Base-by-base conservation (phyloP, 2,888 invertebrate species). In the Neocrepidodera transversa region DNA sequence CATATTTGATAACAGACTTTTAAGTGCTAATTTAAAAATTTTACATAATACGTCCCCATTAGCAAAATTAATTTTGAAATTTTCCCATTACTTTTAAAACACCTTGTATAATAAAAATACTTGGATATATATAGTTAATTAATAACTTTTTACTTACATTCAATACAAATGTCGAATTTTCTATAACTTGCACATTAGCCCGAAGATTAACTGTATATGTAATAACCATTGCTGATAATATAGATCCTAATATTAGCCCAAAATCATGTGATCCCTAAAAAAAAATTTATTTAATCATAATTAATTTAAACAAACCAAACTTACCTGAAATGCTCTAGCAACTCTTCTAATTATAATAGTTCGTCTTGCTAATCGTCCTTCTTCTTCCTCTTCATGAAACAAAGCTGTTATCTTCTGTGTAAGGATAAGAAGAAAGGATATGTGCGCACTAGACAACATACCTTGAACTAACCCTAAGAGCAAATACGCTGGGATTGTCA, bases 401-500 rank as follows among this genome's bases (percentile, higher is more conserved):
- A 80, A 74, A 60, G 77, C 79, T 13, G 79, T 78, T 52, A 82
- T 74, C 68, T 80, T 80, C 8, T 78, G 74, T 3, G 81, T 75
- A 11, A 82, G 66, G 8, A 80, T 78, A 78, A 82, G 81, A 48
- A 82, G 67, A 59, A 80, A 80, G 2, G 79, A 75, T 10, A 79
- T 74, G 65, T 76, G 72, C 1, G 74, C 71, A 35, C 74, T 71
- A 11, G 72, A 67, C 20, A 77, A 59, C 11, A 76, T 71, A 11
- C 87, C 83, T 11, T 88, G 73, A 2, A 81, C 80, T 1, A 86
- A 66, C 0, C 91, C 91, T 51, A 86, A 72, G n/a, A 84, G 76
- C 66, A 84, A 17, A 83, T 77, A 63, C 79, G 80, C 26, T 82
- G 85, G 71, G 82, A 84, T 14, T 32, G 85, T 84, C 1, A 83